Evolutionary conservation across 53 echinoderm and acorn worm species (phyloP), one percentile per base, ranked within the genome.

Genomic region (Stichopus horrens): DNA sequence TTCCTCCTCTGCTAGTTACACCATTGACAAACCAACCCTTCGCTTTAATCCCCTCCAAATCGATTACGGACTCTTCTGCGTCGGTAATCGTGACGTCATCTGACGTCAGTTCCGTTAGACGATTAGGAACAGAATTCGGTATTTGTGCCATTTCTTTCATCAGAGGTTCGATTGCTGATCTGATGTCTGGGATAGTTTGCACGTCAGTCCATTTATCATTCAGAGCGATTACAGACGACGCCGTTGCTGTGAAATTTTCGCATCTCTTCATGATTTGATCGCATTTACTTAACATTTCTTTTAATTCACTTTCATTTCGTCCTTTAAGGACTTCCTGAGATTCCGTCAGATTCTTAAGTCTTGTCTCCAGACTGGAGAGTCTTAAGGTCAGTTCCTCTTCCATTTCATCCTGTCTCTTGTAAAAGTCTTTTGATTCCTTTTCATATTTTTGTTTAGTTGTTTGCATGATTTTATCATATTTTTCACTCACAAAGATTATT

Each of bases 151-250:
- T 63, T n/a, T 20, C 83, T 63, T 63, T 14, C 14, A 4, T 63
- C 65, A 83, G 23, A 60, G 21, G 4, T 21, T 63, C 65, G 37
- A 54, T 59, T 5, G 83, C 83, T 83, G 18, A 19, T 37, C 83
- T 55, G n/a, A 83, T 63, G 60, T 59, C 83, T 10, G 83, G 83
- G 14, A 83, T 83, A 63, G 59, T 60, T 60, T 83, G 23, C 4
- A 59, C 83, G 60, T 57, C 83, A 10, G 60, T 63, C 66, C 83
- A 83, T 5, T 59, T 60, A 16, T 83, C 57, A 7, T 23, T 58
- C 7, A 60, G 8, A 19, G 58, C 83, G 37, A 83, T 21, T 59
- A 83, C 5, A 63, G 16, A 58, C 5, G 54, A 5, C 19, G 65
- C 18, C 19, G 23, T 83, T 23, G 83, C 23, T 37, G 63, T 83